Conservation (phyloP, 2,888 invertebrate species). For the Nomada goodeniana region DNA sequence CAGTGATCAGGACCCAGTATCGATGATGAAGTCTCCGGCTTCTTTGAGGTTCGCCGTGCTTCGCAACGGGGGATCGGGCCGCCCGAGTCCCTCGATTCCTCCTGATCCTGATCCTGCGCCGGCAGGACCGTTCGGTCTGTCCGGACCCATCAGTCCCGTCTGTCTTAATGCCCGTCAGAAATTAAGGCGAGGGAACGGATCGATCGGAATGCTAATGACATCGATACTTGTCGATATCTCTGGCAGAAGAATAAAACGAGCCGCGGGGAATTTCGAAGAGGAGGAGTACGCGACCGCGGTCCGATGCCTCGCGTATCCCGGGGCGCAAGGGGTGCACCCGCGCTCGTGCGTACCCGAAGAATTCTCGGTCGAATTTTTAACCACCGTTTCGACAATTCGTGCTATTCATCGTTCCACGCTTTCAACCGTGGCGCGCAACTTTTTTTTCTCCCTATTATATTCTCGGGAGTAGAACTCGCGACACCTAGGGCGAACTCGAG, state of each 20-base stretch:
- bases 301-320: neutral
- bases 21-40: constrained; percentile 83
- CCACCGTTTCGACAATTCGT: no score
- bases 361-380: no score
- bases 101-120: constrained; percentile 76
- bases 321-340: neutral
- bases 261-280: neutral
- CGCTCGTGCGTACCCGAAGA: neutral
- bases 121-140: constrained; percentile 75
- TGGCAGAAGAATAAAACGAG: constrained; percentile 31
- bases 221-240: constrained; percentile 57
- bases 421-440: no score
- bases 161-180: constrained; percentile 81
- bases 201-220: constrained; percentile 61
- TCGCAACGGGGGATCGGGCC: constrained; percentile 80
- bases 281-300: neutral
- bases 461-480: constrained; percentile 27
- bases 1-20: constrained; percentile 82
- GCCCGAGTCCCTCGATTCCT: constrained; percentile 72
- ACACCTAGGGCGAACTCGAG: constrained; percentile 40
- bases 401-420: no score
- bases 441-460: constrained; percentile 17
- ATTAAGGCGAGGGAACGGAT: constrained; percentile 68
- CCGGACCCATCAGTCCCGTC: constrained; percentile 71
- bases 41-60: constrained; percentile 82